Evolutionary conservation across 2,888 invertebrate species (phyloP), one percentile per base, ranked within the genome.

Genomic region (Deilephila porcellus): DNA sequence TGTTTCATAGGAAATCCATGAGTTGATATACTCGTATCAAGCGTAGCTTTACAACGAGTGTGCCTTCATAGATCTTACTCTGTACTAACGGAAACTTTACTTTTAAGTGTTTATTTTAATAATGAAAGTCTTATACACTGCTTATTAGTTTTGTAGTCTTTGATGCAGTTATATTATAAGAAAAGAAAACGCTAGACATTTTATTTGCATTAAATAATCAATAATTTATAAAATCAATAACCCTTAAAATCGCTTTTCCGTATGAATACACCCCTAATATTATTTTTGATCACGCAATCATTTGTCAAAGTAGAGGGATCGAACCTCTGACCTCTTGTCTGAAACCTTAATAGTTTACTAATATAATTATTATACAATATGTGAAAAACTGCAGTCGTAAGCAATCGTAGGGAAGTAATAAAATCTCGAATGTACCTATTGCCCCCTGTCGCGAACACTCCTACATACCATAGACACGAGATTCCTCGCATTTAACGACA

Each of bases 401-500:
- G 34, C 60, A n/a, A 60, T 45, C 37, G 45, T 71, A 52, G 17
- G 4, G 5, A 60, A 62, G 25, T 20, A 60, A 63, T 71, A 71
- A 73, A 59, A 71, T 73, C 37, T 63, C 20, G 37, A 34, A 71
- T 73, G 56, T 71, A 71, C 25, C 70, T 52, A 34, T 63, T 56
- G 60, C 62, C 63, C 37, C 34, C 53, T 63, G 73, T 70, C 70
- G 52, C 8, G 60, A 52, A 72, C 20, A 45, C 45, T 25, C 62
- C 29, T 37, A 70, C 52, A 73, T 53, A 52, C 71, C 52, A 32
- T 60, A 62, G 60, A 82, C 78, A 79, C 76, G 75, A 82, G 81
- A 83, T 81, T 81, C 77, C 80, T 79, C 76, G 83, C 80, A 83
- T 88, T 90, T 93, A 90, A 93, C 88, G 91, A 87, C 85, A 80